Conservation (phyloP, 2,888 invertebrate species). For the Ichneumoninae sp. region DNA sequence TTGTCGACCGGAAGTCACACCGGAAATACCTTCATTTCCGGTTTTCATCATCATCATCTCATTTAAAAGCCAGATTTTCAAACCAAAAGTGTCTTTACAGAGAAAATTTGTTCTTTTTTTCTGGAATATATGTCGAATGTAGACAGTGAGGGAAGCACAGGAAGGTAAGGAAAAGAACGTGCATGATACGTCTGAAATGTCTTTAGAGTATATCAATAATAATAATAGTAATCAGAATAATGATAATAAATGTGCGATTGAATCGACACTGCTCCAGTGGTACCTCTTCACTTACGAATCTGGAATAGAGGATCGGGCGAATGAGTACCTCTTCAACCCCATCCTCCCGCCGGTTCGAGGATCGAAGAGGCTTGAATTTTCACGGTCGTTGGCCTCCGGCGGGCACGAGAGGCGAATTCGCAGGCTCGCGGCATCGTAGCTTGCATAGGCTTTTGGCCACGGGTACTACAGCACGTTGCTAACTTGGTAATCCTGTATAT, state of each 20-base stretch:
- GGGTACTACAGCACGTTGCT: conserved; percentile 32
- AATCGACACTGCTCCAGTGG: not conserved
- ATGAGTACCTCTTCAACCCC: conserved; percentile 29
- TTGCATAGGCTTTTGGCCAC: conserved; percentile 40
- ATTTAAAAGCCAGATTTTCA: not conserved
- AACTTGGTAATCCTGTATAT: conserved; percentile 57
- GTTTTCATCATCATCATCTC: too few species aligned
- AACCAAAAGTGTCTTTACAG: not conserved
- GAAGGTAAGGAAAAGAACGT: not conserved
- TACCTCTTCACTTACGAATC: conserved; percentile 28
- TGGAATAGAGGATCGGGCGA: conserved; percentile 30
- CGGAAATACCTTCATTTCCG: too few species aligned
- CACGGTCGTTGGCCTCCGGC: conserved; percentile 52
- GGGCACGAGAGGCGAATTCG: conserved; percentile 24
- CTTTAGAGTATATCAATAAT: not conserved
- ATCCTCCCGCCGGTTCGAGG: conserved; percentile 33
- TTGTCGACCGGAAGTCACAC: too few species aligned
- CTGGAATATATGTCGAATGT: not conserved
- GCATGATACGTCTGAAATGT: not conserved
- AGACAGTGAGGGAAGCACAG: not conserved
- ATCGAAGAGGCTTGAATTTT: conserved; percentile 57
- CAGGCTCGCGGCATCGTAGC: conserved; percentile 25
- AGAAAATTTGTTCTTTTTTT: not conserved
- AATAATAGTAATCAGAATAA: not conserved
- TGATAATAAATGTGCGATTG: not conserved